A percentile compares a stretch with the other conserved stretches of the same genome.
Evolutionary conservation across 2,113 vertebrate species (phyloP).

Genomic region (Asarcornis scutulata): DNA sequence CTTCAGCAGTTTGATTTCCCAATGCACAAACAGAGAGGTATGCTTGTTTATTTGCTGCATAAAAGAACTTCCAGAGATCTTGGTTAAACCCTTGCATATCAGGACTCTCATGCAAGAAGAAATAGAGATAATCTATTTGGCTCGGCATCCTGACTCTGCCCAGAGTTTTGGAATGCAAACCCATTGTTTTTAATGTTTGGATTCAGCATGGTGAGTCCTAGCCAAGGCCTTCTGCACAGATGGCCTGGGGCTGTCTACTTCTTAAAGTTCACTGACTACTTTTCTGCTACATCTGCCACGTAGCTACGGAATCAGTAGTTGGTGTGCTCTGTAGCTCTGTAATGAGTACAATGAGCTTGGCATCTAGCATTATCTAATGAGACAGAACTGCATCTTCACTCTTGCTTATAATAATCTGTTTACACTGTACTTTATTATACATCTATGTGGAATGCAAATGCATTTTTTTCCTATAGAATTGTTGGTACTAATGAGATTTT

Average conservation of each 20-base stretch:
- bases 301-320: not conserved
- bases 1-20: slow-evolving; percentile 37
- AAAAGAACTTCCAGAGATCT: not conserved
- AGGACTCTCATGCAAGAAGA: not conserved
- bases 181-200: not conserved
- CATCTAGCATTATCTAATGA: not conserved
- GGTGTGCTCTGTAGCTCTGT: not conserved
- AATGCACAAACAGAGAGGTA: not conserved
- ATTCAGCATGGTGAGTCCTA: not conserved
- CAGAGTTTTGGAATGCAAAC: not conserved
- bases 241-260: not conserved
- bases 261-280: not conserved
- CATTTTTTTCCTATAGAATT: not conserved
- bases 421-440: not conserved
- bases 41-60: not conserved
- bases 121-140: not conserved
- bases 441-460: not conserved
- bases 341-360: not conserved
- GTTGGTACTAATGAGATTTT: not conserved
- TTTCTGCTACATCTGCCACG: not conserved
- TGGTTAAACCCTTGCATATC: not conserved
- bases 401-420: not conserved
- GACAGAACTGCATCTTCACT: not conserved
- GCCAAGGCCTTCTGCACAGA: not conserved
- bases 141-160: not conserved